Evolutionary conservation across 2,113 vertebrate genomes (phyloP), one percentile per base, ranked within the genome.

Genomic region (Tapirus terrestris): DNA sequence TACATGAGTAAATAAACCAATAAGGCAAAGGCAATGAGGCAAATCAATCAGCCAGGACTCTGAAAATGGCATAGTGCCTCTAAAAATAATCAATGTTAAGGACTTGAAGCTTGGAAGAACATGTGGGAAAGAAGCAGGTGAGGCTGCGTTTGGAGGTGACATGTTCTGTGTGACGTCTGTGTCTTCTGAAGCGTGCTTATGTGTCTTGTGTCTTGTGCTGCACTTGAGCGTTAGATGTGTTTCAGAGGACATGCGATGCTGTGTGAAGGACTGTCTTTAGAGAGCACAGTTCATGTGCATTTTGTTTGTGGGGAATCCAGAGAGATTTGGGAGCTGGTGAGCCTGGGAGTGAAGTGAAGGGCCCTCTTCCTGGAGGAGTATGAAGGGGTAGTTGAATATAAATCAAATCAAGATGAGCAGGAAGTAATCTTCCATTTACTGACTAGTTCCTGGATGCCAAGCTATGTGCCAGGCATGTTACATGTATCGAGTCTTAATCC

Each of bases 141-240:
- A 88, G 72, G 45, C 39, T 97, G 18, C 60, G 70, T 92, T 90
- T 90, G 33, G 79, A 86, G 20, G 25, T 48, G 60, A 45, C 31
- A 56, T 73, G 70, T 89, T 91, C 31, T 95, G 16, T 77, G 61
- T 91, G 76, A 61, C 0, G 0, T 89, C 84, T 63, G 12, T 92
- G 83, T 94, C 79, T 87, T 97, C 77, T 86, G 45, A 94, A 91
- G n/a, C 10, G 7, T 80, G n/a, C 68, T 95, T 68, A n/a, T 77
- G 39, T 91, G 31, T 96, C 70, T 89, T 92, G 25, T 95, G 39
- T 97, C 75, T 95, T 65, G 20, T 92, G 68, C 45, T 92, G 23
- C 60, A 82, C 9, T 83, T 93, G 53, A 91, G 73, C 21, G 56
- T 93, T 79, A 77, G 60, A 17, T 87, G 43, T 73, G 63, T 72